Evolutionary conservation across 2,113 vertebrate genomes (phyloP).

Genomic region (Saguinus midas): DNA sequence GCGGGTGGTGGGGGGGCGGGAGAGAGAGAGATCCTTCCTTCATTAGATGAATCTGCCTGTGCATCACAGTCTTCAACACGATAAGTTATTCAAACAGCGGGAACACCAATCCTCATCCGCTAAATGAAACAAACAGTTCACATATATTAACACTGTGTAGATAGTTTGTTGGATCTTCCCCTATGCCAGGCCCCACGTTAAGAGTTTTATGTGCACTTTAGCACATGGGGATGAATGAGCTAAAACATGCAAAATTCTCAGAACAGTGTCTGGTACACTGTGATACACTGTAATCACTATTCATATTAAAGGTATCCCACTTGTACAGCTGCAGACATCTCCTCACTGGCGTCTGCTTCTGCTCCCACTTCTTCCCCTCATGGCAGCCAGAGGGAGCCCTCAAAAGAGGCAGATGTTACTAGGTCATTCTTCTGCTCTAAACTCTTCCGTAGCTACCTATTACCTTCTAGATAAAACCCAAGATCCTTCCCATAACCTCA

Average conservation of each 20-base stretch:
- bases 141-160: rapidly evolving
- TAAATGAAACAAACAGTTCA: rapidly evolving
- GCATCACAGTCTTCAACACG: slow-evolving; percentile 70
- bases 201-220: not conserved
- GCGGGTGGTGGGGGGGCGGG: too few species aligned
- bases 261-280: not conserved
- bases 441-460: slow-evolving; percentile 67
- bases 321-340: not conserved
- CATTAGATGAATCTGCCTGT: not conserved
- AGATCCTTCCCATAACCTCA: not conserved
- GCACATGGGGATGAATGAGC: not conserved
- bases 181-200: not conserved
- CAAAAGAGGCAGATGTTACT: not conserved
- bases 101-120: slow-evolving; percentile 54
- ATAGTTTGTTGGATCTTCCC: not conserved
- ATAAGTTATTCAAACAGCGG: slow-evolving; percentile 86
- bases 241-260: not conserved
- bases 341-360: not conserved
- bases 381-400: not conserved
- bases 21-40: not conserved
- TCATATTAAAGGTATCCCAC: not conserved
- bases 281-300: not conserved
- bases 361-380: not conserved
- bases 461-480: slow-evolving; percentile 89
- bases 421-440: not conserved